These are phyloP conservation scores for Teleiodes luculella DNA, from an alignment of 2,888 invertebrate species.

Conservation along the genomic window DNA sequence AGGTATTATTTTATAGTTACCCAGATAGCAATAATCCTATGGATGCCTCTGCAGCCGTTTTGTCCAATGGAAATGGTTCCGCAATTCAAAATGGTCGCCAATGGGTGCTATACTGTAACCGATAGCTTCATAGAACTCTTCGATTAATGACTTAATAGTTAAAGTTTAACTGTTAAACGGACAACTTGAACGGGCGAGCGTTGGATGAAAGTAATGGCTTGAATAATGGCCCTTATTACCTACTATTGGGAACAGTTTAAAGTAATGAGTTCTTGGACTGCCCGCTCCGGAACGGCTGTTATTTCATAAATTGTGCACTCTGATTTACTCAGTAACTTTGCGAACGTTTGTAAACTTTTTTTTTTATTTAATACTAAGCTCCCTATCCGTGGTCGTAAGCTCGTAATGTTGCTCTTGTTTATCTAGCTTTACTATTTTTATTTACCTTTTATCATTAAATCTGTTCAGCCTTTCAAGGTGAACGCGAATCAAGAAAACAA, in stretches of 20 bases:
- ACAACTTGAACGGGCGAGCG: slow-evolving; percentile 47
- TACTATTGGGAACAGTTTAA: slow-evolving; percentile 37
- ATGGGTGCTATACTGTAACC: slow-evolving; percentile 15
- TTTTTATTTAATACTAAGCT: too few relatives aligned
- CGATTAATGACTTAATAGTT: slow-evolving; percentile 68
- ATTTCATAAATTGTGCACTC: slow-evolving; percentile 10
- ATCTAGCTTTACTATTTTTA: too few relatives aligned
- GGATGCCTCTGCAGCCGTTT: slow-evolving; percentile 41
- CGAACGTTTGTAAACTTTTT: too few relatives aligned
- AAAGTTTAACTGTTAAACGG: slow-evolving; percentile 59
- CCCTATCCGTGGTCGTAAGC: too few relatives aligned
- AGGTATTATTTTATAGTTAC: too few relatives aligned
- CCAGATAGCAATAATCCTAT: too few relatives aligned
- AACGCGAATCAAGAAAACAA: too few relatives aligned
- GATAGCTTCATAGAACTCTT: slow-evolving; percentile 48
- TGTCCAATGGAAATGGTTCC: slow-evolving; percentile 24
- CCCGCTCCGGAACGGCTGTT: background rate
- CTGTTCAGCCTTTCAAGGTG: too few relatives aligned
- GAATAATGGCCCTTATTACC: slow-evolving; percentile 49
- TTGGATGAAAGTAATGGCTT: slow-evolving; percentile 55
- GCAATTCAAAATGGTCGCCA: slow-evolving; percentile 35
- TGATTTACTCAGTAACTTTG: slow-evolving; percentile 8
- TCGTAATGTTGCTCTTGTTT: too few relatives aligned
- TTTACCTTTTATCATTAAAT: too few relatives aligned
- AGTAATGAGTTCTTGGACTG: slow-evolving; percentile 13